Percentiles rank a stretch among this genome's conserved stretches.
These are phyloP conservation scores for Pelagia noctiluca DNA, from an alignment of 30 jellyfish, hydroid and myxozoan genomes.

Conservation along the genomic window DNA sequence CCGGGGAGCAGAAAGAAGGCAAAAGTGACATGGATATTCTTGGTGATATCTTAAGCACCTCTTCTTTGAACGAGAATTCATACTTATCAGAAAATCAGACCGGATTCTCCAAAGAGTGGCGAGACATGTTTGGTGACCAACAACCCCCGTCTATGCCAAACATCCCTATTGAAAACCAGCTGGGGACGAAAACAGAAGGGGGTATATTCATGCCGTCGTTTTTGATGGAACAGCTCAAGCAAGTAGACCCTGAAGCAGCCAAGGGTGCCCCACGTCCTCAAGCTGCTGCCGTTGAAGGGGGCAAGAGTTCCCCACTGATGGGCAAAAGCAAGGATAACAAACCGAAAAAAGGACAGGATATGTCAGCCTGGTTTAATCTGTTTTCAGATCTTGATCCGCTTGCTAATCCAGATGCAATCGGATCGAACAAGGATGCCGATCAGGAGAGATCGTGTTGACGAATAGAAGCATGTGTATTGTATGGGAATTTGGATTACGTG, in stretches of 20 bases:
- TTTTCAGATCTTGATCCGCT: slow-evolving; percentile 98
- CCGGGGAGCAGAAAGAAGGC: slow-evolving; percentile 30
- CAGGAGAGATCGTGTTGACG: slow-evolving; percentile 76
- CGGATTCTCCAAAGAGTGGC: slow-evolving; percentile 88
- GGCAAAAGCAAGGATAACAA: slow-evolving; percentile 53
- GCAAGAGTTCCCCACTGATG: slow-evolving; percentile 4
- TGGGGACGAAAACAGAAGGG: slow-evolving; percentile 64
- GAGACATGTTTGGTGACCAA: slow-evolving; percentile 94
- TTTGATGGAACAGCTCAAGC: slow-evolving; percentile 91
- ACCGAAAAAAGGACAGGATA: slow-evolving; percentile 88
- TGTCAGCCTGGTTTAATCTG: slow-evolving; percentile 98
- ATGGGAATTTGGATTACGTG: background rate
- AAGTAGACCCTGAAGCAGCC: slow-evolving; percentile 87
- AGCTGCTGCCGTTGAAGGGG: slow-evolving; percentile 58
- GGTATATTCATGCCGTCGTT: slow-evolving; percentile 97
- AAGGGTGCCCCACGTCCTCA: slow-evolving; percentile 74
- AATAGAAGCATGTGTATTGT: background rate
- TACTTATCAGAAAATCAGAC: slow-evolving; percentile 58
- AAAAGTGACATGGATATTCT: slow-evolving; percentile 82
- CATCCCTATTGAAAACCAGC: background rate
- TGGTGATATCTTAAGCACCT: slow-evolving; percentile 73
- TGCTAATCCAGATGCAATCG: slow-evolving; percentile 98
- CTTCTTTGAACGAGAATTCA: slow-evolving; percentile 73
- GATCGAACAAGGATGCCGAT: slow-evolving; percentile 61
- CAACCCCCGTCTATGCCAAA: background rate